Conservation (phyloP, 2,113 vertebrate genomes). For the Leucopsar rothschildi region DNA sequence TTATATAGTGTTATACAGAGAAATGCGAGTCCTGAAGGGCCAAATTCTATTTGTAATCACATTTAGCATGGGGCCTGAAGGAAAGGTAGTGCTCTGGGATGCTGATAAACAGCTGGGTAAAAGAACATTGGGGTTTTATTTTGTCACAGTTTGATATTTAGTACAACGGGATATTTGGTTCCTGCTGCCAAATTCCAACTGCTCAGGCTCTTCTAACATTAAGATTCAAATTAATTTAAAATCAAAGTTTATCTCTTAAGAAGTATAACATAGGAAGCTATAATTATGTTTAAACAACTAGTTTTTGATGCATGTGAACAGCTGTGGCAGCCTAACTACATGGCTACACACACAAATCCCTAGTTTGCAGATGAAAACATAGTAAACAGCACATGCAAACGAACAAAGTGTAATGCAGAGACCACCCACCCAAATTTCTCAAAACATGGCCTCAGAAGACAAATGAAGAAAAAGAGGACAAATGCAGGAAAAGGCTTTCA, state of each 20-base stretch:
- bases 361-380: not conserved
- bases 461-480: not conserved
- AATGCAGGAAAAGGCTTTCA: not conserved
- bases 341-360: not conserved
- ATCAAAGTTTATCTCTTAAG: not conserved
- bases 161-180: not conserved
- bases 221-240: not conserved
- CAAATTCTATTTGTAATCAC: not conserved
- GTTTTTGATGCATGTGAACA: not conserved
- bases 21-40: not conserved
- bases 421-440: not conserved
- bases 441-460: not conserved
- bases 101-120: not conserved
- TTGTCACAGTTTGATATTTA: not conserved
- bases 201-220: not conserved
- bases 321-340: not conserved
- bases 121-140: not conserved
- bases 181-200: not conserved
- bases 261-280: not conserved
- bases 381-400: not conserved
- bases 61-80: not conserved
- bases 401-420: not conserved
- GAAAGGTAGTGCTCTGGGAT: not conserved
- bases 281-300: not conserved
- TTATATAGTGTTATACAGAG: not conserved